Base-by-base conservation (phyloP, 2,113 vertebrate genomes). In the Cavia porcellus region DNA sequence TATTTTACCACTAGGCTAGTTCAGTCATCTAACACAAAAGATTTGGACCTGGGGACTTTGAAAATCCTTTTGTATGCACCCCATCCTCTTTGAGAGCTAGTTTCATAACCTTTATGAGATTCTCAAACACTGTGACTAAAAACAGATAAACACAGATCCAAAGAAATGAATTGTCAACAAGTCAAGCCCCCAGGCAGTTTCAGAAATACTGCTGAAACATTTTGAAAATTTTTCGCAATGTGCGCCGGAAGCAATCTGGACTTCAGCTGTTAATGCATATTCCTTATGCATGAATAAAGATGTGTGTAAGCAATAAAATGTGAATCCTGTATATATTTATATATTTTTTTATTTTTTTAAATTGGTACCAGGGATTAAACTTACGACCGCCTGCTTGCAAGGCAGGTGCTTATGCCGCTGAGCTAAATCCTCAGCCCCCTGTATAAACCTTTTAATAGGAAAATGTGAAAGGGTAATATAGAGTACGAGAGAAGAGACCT, bases 141-240 rank as follows among this genome's bases (percentile, higher is more conserved):
- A 92, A 77, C 24, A 81, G 52, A 12, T 50, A 89, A 75, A 86
- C 9, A 59, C 35, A 82, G n/a, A 91, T 92, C 59, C 77, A 19
- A 96, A 86, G 87, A 84, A 89, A 32, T 35, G 45, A 89, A 68
- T 35, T 62, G 50, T 77, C 52, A 72, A n/a, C 38, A 96, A 92
- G 24, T 79, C 35, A 95, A 89, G 30, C 77, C 47, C 64, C 22
- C 28, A 79, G n/a, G 1, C 62, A 59, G 4, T 47, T 93, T 50
- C 59, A 82, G 61, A 92, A 83, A 66, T 66, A 82, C 24, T 87
- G 17, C 17, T 52, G 83, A 79, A 72, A 55, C 92, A 85, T 66
- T 96, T 93, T 92, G 86, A 77, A 82, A 45, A 20, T 35, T 92
- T 92, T 32, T 72, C 17, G 80, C 0, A 61, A 24, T 35, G 89